phyloP scores from a whole-genome alignment of 2,113 vertebrate species.

The Megaptera novaeangliae region DNA sequence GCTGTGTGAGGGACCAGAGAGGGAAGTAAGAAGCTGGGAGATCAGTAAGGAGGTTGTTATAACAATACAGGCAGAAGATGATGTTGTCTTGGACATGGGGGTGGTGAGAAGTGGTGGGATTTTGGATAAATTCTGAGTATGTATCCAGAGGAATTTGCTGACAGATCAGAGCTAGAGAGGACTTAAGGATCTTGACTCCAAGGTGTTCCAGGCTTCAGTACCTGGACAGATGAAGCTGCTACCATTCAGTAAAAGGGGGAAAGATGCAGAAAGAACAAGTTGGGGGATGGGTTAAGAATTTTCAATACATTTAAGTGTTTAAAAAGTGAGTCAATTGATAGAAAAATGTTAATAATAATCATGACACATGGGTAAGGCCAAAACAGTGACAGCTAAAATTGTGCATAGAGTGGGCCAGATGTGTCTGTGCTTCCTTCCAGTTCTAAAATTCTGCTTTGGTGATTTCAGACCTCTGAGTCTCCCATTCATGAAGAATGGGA shows the following conservation, averaged over 20 bases:
- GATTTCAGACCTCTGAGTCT: background rate
- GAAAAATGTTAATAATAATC: background rate
- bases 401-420: background rate
- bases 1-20: background rate
- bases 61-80: background rate
- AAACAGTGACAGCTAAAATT: background rate
- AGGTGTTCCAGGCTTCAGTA: background rate
- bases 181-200: background rate
- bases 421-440: background rate
- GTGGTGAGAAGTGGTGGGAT: background rate
- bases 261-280: background rate
- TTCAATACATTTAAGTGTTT: background rate
- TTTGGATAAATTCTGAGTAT: background rate
- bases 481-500: background rate
- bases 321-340: background rate
- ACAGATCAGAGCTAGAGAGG: background rate
- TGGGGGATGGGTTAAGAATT: background rate
- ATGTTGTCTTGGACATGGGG: background rate
- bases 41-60: background rate
- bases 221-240: background rate
- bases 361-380: background rate
- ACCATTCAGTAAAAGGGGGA: background rate
- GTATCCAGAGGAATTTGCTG: background rate
- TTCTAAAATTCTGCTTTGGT: background rate
- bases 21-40: background rate